Evolutionary conservation across 2,113 vertebrate genomes (phyloP).

Genomic region (Carassius carassius): DNA sequence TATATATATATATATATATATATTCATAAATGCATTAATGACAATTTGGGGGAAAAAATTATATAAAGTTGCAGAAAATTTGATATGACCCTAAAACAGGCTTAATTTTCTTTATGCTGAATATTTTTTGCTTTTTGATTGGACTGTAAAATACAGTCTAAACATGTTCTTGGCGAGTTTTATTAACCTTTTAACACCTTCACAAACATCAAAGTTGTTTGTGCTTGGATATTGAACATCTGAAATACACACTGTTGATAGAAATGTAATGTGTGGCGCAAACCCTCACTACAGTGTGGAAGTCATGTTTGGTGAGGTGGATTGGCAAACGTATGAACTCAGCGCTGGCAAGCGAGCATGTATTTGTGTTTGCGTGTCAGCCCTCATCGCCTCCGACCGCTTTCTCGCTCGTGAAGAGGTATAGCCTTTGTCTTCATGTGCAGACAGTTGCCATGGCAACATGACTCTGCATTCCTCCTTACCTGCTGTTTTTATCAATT

Average conservation of each 20-base stretch:
- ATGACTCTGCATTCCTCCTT: slow-evolving; percentile 76
- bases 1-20: no score
- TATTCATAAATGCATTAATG: no score
- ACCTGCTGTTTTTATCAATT: slow-evolving; percentile 76
- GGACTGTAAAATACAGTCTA: not conserved
- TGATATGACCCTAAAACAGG: no score
- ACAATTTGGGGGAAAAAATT: not conserved
- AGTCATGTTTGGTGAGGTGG: not conserved
- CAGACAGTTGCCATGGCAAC: slow-evolving; percentile 77
- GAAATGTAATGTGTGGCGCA: not conserved
- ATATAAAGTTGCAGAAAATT: not conserved
- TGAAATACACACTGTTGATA: not conserved
- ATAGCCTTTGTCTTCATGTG: slow-evolving; percentile 66
- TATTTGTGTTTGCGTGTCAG: slow-evolving; percentile 53
- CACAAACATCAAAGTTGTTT: no score
- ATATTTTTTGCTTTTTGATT: not conserved
- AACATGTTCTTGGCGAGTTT: no score
- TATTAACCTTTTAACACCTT: not conserved
- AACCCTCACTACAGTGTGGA: not conserved
- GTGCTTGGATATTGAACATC: not conserved
- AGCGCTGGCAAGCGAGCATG: slow-evolving; percentile 3
- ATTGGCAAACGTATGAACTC: slow-evolving; percentile 20
- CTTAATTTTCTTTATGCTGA: not conserved
- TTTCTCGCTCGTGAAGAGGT: slow-evolving; percentile 42
- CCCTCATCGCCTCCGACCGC: slow-evolving; percentile 39